phyloP scores from a whole-genome alignment of 2,888 invertebrate genomes.

The Calliphora vomitoria region DNA sequence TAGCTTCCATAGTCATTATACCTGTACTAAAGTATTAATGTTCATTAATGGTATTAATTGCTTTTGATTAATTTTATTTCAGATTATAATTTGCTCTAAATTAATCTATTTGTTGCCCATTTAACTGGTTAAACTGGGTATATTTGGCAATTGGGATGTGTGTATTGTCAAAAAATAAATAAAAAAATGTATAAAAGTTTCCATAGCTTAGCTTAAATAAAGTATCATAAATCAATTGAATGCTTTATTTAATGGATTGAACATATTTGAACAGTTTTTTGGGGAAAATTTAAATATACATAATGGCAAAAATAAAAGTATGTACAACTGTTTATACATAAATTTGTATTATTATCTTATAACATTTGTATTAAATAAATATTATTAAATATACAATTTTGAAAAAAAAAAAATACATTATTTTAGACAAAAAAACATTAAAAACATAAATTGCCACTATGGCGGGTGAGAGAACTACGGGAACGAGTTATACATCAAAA shows the following conservation, averaged over 20 bases:
- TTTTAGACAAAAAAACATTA: too few species aligned
- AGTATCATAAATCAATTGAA: background rate
- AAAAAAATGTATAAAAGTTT: background rate
- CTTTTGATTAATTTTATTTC: slow-evolving; percentile 56
- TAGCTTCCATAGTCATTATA: background rate
- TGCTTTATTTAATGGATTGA: background rate
- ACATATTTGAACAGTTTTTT: too few species aligned
- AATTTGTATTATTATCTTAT: too few species aligned
- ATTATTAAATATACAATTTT: too few species aligned
- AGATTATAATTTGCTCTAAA: slow-evolving; percentile 27
- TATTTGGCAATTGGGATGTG: slow-evolving; percentile 8
- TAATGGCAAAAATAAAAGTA: too few species aligned
- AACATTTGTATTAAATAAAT: too few species aligned
- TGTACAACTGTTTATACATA: too few species aligned
- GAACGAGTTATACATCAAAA: too few species aligned
- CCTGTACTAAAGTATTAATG: slow-evolving; percentile 6
- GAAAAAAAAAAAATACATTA: too few species aligned
- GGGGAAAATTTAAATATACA: too few species aligned
- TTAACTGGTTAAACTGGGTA: slow-evolving; percentile 27
- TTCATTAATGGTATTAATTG: slow-evolving; percentile 40
- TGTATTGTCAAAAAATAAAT: background rate
- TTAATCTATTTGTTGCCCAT: background rate
- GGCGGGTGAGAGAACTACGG: too few species aligned
- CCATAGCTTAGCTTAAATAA: background rate
- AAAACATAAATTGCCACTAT: too few species aligned